Conservation (phyloP, 2,888 invertebrate species). For the Apeira syringaria region DNA sequence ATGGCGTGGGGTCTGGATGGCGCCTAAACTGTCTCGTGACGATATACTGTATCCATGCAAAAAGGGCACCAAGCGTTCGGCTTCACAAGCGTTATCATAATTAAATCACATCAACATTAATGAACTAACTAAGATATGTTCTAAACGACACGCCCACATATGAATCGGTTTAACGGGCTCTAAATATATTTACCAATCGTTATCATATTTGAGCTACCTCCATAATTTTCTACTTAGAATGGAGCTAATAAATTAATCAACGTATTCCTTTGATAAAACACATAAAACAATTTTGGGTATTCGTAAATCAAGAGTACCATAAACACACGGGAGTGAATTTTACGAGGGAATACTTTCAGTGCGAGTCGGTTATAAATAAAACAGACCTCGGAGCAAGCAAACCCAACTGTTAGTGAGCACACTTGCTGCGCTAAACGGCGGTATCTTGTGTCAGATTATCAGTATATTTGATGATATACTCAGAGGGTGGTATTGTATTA, state of each 20-base stretch:
- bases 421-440: constrained; percentile 41
- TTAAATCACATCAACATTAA: constrained; percentile 4
- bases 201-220: constrained; percentile 20
- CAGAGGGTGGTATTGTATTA: constrained; percentile 38
- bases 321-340: constrained; percentile 31
- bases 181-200: constrained; percentile 20
- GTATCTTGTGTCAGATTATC: constrained; percentile 27
- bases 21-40: constrained; percentile 27
- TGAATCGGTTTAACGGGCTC: background rate
- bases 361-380: constrained; percentile 35
- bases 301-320: constrained; percentile 44
- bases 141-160: background rate
- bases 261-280: constrained; percentile 31
- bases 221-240: constrained; percentile 26
- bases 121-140: background rate
- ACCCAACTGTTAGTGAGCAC: constrained; percentile 46
- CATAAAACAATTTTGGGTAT: constrained; percentile 34
- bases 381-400: constrained; percentile 36
- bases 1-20: constrained; percentile 6
- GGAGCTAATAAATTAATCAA: constrained; percentile 33
- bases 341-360: constrained; percentile 38
- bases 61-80: constrained; percentile 42
- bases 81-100: constrained; percentile 35
- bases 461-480: constrained; percentile 30
- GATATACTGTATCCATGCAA: constrained; percentile 48